Evolutionary conservation across 2,113 vertebrate genomes (phyloP).

Genomic region (Tachysurus vachellii): DNA sequence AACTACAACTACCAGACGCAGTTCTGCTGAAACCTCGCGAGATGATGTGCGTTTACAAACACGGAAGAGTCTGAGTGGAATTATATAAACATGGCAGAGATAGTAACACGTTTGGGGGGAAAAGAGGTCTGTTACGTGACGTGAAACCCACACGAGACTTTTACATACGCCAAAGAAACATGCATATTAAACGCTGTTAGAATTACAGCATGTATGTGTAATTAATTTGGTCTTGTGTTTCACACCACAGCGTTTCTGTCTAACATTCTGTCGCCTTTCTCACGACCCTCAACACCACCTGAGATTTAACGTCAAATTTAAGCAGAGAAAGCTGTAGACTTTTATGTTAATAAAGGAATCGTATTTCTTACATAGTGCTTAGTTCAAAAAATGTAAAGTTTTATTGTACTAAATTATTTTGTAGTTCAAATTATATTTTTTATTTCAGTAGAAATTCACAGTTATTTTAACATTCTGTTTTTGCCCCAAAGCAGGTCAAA

Average conservation of each 20-base stretch:
- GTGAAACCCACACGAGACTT: not conserved
- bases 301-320: slow-evolving; percentile 61
- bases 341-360: slow-evolving; percentile 25
- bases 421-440: slow-evolving; percentile 36
- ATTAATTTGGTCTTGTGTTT: not conserved
- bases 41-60: slow-evolving; percentile 54
- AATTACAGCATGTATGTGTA: not conserved
- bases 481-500: not conserved
- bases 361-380: slow-evolving; percentile 39
- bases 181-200: not conserved
- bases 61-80: slow-evolving; percentile 44
- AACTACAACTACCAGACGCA: slow-evolving; percentile 67
- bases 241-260: slow-evolving; percentile 26
- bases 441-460: not conserved
- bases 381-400: slow-evolving; percentile 60
- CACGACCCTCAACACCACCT: slow-evolving; percentile 1
- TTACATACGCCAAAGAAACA: not conserved
- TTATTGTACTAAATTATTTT: not conserved
- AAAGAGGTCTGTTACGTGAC: not conserved
- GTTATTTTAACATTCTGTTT: not conserved
- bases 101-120: slow-evolving; percentile 13
- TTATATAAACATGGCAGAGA: slow-evolving; percentile 66
- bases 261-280: slow-evolving; percentile 61
- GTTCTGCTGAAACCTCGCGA: slow-evolving; percentile 63
- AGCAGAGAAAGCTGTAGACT: slow-evolving; percentile 22